Evolutionary conservation across 1,140 invertebrate species (phyloP).

Genomic region (Drosophila prosaltans): DNA sequence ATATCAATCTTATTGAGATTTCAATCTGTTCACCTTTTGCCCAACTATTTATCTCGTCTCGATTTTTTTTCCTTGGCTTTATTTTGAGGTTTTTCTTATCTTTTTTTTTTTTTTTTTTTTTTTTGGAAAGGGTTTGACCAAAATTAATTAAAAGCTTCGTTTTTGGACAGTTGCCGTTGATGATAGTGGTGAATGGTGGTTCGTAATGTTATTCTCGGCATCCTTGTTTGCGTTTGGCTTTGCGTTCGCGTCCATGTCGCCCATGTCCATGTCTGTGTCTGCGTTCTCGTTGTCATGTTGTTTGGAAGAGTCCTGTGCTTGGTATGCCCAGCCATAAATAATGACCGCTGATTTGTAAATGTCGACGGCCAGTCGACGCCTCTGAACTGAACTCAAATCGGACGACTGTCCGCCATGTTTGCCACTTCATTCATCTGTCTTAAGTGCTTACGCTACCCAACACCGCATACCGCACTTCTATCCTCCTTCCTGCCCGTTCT

Average conservation of each 20-base stretch:
- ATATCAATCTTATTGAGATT: constrained; percentile 6
- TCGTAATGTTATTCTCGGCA: neutral
- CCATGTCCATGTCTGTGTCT: neutral
- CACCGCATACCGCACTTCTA: neutral
- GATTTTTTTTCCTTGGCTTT: neutral
- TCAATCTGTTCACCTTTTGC: constrained; percentile 14
- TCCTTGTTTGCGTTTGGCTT: neutral
- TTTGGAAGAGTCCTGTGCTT: neutral
- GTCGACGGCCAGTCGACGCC: constrained; percentile 61
- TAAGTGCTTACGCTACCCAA: constrained; percentile 57
- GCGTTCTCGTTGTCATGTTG: constrained; percentile 8
- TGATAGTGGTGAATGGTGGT: constrained; percentile 3
- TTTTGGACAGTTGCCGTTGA: constrained; percentile 10
- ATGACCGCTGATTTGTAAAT: constrained; percentile 72
- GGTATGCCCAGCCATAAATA: constrained; percentile 52
- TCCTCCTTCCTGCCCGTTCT: neutral
- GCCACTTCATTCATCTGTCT: constrained; percentile 79
- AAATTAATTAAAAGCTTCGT: constrained; percentile 17
- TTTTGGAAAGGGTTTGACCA: constrained; percentile 7
- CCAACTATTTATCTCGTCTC: constrained; percentile 4
- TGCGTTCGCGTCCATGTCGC: neutral
- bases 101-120: neutral
- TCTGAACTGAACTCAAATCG: constrained; percentile 49
- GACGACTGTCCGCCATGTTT: constrained; percentile 67
- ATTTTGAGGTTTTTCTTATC: neutral